A percentile compares a stretch with the other conserved stretches of the same genome.
Conservation (phyloP, 2,888 invertebrate genomes). For the Prostheceraeus crozeri region DNA sequence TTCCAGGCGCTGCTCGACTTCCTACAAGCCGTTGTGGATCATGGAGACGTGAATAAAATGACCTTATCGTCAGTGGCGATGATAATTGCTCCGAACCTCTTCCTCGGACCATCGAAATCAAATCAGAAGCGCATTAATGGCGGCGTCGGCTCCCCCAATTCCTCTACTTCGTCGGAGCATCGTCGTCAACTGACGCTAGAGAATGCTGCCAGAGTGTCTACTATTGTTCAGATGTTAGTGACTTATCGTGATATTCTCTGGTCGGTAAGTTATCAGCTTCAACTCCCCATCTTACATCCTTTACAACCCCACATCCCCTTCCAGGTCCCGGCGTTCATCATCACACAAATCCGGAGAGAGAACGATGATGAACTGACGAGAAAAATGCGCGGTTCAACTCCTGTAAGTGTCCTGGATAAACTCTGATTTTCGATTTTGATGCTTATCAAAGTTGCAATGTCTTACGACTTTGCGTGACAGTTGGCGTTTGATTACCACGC, state of each 20-base stretch:
- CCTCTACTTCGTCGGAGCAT: too few relatives aligned
- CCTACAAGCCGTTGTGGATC: slow-evolving; percentile 67
- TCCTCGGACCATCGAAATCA: too few relatives aligned
- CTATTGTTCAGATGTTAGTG: slow-evolving; percentile 74
- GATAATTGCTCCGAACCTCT: slow-evolving; percentile 85
- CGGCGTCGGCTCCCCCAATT: too few relatives aligned
- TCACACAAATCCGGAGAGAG: slow-evolving; percentile 22
- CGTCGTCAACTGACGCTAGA: slow-evolving; percentile 45
- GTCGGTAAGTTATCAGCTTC: slow-evolving; percentile 63
- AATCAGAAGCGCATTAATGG: too few relatives aligned
- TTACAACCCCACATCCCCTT: background rate
- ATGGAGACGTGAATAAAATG: slow-evolving; percentile 72
- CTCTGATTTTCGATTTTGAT: too few relatives aligned
- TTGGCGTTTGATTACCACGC: too few relatives aligned
- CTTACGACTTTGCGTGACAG: too few relatives aligned
- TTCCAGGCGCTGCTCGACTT: slow-evolving; percentile 69
- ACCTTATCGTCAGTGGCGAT: slow-evolving; percentile 81
- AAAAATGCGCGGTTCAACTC: too few relatives aligned
- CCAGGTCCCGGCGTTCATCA: background rate
- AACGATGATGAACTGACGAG: too few relatives aligned
- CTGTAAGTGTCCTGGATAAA: too few relatives aligned
- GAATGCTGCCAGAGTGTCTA: slow-evolving; percentile 78
- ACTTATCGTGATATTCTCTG: slow-evolving; percentile 71
- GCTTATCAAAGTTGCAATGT: too few relatives aligned
- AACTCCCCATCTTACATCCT: background rate